A percentile compares a stretch with the other conserved stretches of the same genome.
These are phyloP conservation scores for Ptychadena robeensis DNA, from an alignment of 2,797 vertebrate genomes.

Conservation along the genomic window DNA sequence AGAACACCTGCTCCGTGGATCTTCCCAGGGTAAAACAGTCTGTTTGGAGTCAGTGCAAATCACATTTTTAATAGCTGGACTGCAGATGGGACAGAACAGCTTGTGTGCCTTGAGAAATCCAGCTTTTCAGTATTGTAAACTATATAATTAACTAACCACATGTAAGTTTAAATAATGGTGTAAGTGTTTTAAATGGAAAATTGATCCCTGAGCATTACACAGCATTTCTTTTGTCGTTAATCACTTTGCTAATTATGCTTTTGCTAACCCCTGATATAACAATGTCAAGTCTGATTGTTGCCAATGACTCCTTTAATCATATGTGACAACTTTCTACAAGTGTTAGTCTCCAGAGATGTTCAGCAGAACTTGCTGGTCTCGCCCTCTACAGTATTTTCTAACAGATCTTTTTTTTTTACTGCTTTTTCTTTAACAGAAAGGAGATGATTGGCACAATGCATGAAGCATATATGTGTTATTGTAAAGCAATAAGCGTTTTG, in stretches of 20 bases:
- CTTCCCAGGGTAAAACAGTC: constrained; percentile 51
- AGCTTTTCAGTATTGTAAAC: constrained; percentile 65
- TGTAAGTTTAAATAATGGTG: constrained; percentile 69
- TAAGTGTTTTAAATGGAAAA: constrained; percentile 66
- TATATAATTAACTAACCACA: constrained; percentile 66
- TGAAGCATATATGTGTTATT: constrained; percentile 40
- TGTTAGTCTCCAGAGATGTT: constrained; percentile 66
- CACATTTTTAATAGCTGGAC: constrained; percentile 61
- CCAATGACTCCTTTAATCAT: constrained; percentile 70
- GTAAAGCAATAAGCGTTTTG: constrained; percentile 59
- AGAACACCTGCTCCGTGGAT: constrained; percentile 53
- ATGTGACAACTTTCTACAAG: constrained; percentile 71
- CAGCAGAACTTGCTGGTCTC: constrained; percentile 68
- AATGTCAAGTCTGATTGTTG: constrained; percentile 74
- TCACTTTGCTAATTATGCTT: constrained; percentile 71
- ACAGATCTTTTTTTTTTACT: constrained; percentile 55
- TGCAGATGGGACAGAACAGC: constrained; percentile 61
- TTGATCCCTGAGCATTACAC: constrained; percentile 69
- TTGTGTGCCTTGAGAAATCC: constrained; percentile 64
- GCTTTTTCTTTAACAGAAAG: constrained; percentile 42
- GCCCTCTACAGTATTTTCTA: constrained; percentile 57
- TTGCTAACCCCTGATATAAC: constrained; percentile 70
- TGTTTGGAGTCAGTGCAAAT: constrained; percentile 63
- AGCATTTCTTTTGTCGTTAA: constrained; percentile 66
- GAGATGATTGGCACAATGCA: constrained; percentile 40